Percentiles rank a stretch among this genome's conserved stretches.
phyloP scores from a whole-genome alignment of 2,888 invertebrate species.

The Drosophila leonis region DNA sequence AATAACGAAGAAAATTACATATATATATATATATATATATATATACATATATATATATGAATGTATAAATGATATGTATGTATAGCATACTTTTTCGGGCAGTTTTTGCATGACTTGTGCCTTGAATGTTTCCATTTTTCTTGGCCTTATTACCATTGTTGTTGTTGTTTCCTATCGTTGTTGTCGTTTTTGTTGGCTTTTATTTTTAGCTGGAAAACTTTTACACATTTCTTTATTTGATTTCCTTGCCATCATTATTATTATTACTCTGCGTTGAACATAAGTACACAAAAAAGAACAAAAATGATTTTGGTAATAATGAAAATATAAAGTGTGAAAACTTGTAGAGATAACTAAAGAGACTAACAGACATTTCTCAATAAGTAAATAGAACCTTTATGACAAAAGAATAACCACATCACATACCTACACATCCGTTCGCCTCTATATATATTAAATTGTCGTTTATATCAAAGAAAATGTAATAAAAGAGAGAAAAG shows the following conservation, averaged over 20 bases:
- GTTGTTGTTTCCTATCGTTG: slow-evolving; percentile 20
- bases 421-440: background rate
- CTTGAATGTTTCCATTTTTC: slow-evolving; percentile 62
- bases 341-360: background rate
- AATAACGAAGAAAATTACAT: slow-evolving; percentile 38
- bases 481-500: background rate
- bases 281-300: slow-evolving; percentile 6
- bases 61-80: background rate
- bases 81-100: slow-evolving; percentile 72
- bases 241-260: slow-evolving; percentile 6
- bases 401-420: no score
- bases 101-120: slow-evolving; percentile 53
- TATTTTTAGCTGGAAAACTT: slow-evolving; percentile 38
- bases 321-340: slow-evolving; percentile 8
- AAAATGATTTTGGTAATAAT: slow-evolving; percentile 17
- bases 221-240: slow-evolving; percentile 38
- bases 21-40: background rate
- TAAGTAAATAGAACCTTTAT: background rate
- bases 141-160: slow-evolving; percentile 43
- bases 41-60: background rate
- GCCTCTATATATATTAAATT: background rate
- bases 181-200: slow-evolving; percentile 19
- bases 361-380: background rate
- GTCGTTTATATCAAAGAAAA: background rate
- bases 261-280: slow-evolving; percentile 10